Percentiles rank a stretch among this genome's conserved stretches.
phyloP scores from a whole-genome alignment of 2,888 invertebrate genomes.

The Tetranychus piercei region DNA sequence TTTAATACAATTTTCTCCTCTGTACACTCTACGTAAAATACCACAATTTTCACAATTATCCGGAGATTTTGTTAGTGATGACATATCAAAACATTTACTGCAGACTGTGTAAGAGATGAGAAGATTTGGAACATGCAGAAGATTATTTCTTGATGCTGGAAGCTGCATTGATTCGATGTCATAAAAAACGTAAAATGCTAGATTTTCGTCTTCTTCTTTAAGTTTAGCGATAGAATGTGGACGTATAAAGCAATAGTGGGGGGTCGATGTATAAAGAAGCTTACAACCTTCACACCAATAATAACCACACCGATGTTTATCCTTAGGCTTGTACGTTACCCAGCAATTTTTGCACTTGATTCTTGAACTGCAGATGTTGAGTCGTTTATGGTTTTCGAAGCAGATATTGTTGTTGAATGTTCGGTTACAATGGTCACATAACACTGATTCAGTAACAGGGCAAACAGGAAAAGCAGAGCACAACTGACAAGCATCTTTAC shows the following conservation, averaged over 20 bases:
- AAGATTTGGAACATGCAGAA: background rate
- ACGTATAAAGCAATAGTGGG: background rate
- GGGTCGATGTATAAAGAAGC: too few relatives aligned
- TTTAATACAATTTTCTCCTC: slow-evolving; percentile 12
- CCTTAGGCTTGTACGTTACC: too few relatives aligned
- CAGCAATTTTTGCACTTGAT: background rate
- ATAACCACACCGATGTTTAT: background rate
- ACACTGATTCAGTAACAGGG: background rate
- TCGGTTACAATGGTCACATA: background rate
- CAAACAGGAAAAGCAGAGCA: background rate
- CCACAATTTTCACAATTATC: slow-evolving; percentile 12
- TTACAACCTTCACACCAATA: background rate
- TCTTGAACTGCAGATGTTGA: background rate
- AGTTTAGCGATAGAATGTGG: background rate
- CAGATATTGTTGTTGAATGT: background rate
- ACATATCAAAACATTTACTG: background rate
- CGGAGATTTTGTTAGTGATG: background rate
- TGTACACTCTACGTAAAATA: background rate
- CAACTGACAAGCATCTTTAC: background rate
- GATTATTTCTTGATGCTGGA: background rate
- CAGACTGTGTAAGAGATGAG: background rate
- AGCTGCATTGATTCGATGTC: slow-evolving; percentile 3
- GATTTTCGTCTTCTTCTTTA: background rate
- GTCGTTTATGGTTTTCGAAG: background rate
- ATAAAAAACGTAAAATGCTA: background rate